phyloP scores from a whole-genome alignment of 2,888 invertebrate species.

The Camptogramma bilineatum region DNA sequence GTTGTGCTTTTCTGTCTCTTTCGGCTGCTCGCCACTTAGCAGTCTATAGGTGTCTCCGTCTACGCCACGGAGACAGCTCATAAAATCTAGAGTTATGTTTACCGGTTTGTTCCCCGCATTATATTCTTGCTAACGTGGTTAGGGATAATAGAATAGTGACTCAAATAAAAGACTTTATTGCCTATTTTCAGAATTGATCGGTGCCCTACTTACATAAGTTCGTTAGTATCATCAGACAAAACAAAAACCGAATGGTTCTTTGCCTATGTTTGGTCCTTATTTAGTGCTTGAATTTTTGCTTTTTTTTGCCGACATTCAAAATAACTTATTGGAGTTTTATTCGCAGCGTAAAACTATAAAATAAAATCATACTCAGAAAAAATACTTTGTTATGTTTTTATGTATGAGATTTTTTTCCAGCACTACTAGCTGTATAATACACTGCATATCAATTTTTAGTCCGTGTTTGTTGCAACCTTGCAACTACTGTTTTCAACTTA shows the following conservation, averaged over 20 bases:
- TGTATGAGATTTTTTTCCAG: too few relatives aligned
- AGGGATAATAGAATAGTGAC: not conserved
- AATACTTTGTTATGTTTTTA: too few relatives aligned
- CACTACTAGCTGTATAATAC: too few relatives aligned
- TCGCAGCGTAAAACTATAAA: not conserved
- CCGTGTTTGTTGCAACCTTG: too few relatives aligned
- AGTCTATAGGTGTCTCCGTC: too few relatives aligned
- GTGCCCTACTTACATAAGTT: not conserved
- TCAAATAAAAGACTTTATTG: constrained; percentile 4
- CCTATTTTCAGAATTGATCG: not conserved
- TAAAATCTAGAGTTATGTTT: constrained; percentile 9
- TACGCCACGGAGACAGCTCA: not conserved
- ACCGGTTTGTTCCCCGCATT: constrained; percentile 2
- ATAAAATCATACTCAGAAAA: too few relatives aligned
- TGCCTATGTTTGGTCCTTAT: not conserved
- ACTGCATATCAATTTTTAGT: too few relatives aligned
- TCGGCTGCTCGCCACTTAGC: too few relatives aligned
- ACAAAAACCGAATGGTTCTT: not conserved
- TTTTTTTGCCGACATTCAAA: not conserved
- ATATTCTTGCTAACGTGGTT: constrained; percentile 11
- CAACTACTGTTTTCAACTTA: too few relatives aligned
- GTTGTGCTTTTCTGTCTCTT: too few relatives aligned
- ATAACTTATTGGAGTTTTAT: not conserved
- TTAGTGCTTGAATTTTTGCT: not conserved
- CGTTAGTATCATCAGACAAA: not conserved